Evolutionary conservation across 2,113 vertebrate genomes (phyloP), one percentile per base, ranked within the genome.

Genomic region (Cynocephalus volans): DNA sequence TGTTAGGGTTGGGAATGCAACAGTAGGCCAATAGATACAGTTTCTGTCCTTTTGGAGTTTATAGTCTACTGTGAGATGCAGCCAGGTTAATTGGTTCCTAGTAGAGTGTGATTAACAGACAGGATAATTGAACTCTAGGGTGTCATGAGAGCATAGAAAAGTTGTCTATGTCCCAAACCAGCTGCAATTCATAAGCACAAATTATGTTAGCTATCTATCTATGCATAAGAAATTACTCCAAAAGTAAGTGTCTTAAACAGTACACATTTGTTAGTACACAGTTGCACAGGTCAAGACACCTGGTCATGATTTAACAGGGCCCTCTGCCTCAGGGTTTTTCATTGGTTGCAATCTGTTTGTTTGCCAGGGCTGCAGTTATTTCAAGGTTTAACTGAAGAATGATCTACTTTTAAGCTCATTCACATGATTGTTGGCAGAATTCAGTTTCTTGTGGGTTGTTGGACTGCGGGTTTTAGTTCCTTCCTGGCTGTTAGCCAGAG

Each of bases 391-490:
- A 58, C 5, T 90, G 15, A 33, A 36, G 31, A 94, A 81, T 48
- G 72, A 77, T 77, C 10, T 26, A 41, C 41, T 24, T 72, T 24
- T 91, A 88, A 60, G 48, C 36, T 84, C 33, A 81, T 9, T 76
- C 14, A 56, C 1, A 19, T 62, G 45, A 79, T 48, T 79, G 41
- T 69, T 84, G 77, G 28, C 31, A 93, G 28, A 21, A 52, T 75
- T 95, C 41, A 83, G 21, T 92, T 97, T 73, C n/a, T 86, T 1
- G 19, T 56, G 19, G 6, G 19, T 95, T 95, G 36, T 95, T 94
- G 26, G 14, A 60, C 28, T 87, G 14, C 82, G 36, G 50, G 12
- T 21, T 17, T 86, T 41, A 83, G 17, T 86, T 86, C 58, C 28
- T 92, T 86, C 1, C 14, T 89, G 13, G 50, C 21, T 90, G 3